Evolutionary conservation across 2,797 vertebrate genomes (phyloP), one percentile per base, ranked within the genome.

Genomic region (Oceanodroma leucorhoa): DNA sequence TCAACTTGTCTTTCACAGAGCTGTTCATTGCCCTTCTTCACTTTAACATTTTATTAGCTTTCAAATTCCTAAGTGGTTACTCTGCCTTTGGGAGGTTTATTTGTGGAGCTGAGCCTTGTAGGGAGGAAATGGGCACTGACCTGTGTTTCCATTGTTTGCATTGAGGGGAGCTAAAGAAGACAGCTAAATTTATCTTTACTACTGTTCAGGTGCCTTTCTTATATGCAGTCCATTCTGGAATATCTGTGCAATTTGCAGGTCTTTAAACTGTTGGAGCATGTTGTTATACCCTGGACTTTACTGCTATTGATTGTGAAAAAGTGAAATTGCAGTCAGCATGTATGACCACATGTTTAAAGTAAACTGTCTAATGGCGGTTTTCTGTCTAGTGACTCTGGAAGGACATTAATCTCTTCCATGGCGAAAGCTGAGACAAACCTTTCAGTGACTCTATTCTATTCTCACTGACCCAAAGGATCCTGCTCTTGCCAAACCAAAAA

Each of bases 1-100:
- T 96, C 93, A 97, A 46, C 43, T 73, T 88, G 60, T 86, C 87
- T 86, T 96, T 90, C 80, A 89, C 73, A 92, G 38, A 36, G 6
- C 32, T 51, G 40, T 48, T 86, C 2, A 1, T 40, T 80, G 41
- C 57, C 72, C 58, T 87, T 80, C 34, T 38, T 94, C 67, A 78
- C 51, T 84, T 79, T 38, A 78, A 87, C 8, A 5, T 89, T 96
- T 83, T 94, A 83, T 91, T 95, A 91, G 32, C 60, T 95, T 96
- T 90, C 58, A 87, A 45, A 94, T 85, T 91, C 80, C 38, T 55
- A 86, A 69, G 86, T 65, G 15, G 19, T 78, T 93, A 16, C 27
- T 69, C 15, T 88, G 29, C 66, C 46, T 94, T 94, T 87, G 29
- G 66, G 46, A 46, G 36, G 32, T 66, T 64, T 79, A 60, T 75